Percentiles rank a stretch among this genome's conserved stretches.
Evolutionary conservation across 1,140 invertebrate species (phyloP).

Genomic region (Drosophila ficusphila): DNA sequence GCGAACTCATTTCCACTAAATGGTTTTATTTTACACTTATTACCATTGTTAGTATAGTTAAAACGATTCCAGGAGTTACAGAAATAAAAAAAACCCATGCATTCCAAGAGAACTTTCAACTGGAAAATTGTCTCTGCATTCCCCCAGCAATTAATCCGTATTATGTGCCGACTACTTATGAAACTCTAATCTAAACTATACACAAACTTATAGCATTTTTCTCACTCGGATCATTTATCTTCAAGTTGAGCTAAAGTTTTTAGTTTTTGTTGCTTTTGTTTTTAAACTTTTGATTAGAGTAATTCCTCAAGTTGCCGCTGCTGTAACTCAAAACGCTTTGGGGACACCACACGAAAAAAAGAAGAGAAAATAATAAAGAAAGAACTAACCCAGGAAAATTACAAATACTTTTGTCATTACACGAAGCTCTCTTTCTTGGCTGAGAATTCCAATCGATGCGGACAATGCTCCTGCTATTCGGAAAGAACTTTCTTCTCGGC

Average conservation of each 20-base stretch:
- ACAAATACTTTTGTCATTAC: conserved; percentile 75
- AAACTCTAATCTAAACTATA: conserved; percentile 25
- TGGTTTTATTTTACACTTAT: neutral
- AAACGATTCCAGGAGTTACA: neutral
- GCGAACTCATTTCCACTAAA: neutral
- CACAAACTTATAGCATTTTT: conserved; percentile 13
- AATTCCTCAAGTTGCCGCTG: conserved; percentile 59
- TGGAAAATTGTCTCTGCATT: conserved; percentile 11
- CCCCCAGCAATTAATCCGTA: conserved; percentile 37
- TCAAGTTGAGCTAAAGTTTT: conserved; percentile 65
- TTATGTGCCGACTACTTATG: conserved; percentile 40
- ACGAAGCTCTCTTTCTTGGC: conserved; percentile 8
- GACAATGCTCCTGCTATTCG: neutral
- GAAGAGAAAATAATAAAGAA: conserved; percentile 13
- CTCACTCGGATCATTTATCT: conserved; percentile 51
- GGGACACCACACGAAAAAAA: conserved; percentile 35
- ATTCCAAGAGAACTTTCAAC: conserved; percentile 6
- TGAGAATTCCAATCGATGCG: conserved; percentile 36
- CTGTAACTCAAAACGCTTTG: conserved; percentile 61
- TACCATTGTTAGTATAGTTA: neutral
- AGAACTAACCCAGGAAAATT: conserved; percentile 63
- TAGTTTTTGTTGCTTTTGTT: conserved; percentile 25
- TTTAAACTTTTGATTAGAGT: conserved; percentile 78
- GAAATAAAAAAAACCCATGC: neutral
- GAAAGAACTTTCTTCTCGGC: conserved; percentile 54